These are phyloP conservation scores for Gonioctena quinquepunctata DNA, from an alignment of 1,140 invertebrate species.

Conservation along the genomic window DNA sequence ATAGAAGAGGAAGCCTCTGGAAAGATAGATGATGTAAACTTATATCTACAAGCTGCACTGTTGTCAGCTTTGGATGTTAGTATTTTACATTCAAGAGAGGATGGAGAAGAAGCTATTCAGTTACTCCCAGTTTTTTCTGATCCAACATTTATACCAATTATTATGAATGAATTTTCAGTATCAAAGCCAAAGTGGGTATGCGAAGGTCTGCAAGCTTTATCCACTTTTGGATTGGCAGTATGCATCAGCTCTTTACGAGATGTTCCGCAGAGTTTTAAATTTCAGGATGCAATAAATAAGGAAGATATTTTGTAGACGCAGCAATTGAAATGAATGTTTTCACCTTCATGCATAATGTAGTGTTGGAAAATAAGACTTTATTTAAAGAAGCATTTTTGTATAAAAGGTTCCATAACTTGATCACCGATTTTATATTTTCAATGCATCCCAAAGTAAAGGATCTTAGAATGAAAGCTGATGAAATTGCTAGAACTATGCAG, in stretches of 20 bases:
- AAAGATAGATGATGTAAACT: constrained; percentile 73
- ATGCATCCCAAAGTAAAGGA: constrained; percentile 92
- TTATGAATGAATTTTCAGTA: constrained; percentile 60
- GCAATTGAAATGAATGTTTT: constrained; percentile 84
- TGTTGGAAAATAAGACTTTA: constrained; percentile 73
- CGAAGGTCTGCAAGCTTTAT: constrained; percentile 70
- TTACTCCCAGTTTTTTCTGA: constrained; percentile 76
- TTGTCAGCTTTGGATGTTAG: constrained; percentile 85
- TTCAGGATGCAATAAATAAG: constrained; percentile 63
- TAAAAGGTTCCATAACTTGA: constrained; percentile 79
- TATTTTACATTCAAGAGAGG: constrained; percentile 68
- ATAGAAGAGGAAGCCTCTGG: constrained; percentile 61
- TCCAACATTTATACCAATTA: constrained; percentile 63
- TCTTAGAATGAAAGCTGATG: constrained; percentile 82
- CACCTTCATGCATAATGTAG: constrained; percentile 71
- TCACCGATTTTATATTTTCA: constrained; percentile 90
- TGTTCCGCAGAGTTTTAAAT: constrained; percentile 56
- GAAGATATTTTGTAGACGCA: constrained; percentile 76
- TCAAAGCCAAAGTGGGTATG: constrained; percentile 65
- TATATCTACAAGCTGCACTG: constrained; percentile 80
- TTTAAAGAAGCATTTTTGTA: constrained; percentile 83
- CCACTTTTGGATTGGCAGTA: constrained; percentile 79
- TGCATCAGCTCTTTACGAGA: constrained; percentile 77
- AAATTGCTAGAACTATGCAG: constrained; percentile 81
- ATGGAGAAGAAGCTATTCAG: constrained; percentile 70